Base-by-base conservation (phyloP, 1,140 invertebrate species). In the Sesamia nonagrioides region DNA sequence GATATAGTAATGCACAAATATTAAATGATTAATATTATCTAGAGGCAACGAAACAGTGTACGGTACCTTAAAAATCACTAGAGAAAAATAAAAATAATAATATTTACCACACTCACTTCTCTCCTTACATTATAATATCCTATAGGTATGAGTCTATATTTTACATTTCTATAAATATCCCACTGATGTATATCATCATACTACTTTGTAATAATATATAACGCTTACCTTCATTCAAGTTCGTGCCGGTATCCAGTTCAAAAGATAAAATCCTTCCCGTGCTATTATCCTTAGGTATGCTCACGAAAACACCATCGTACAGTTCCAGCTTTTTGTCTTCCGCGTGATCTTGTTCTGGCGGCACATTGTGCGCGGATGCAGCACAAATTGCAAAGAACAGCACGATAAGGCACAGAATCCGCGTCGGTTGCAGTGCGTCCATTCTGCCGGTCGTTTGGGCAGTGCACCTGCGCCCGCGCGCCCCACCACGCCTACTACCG, bases 231-330 rank as follows among this genome's bases (percentile, higher is more conserved):
- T 85, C 82, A 37, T 78, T 83, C 15, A 60, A 21, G 45, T 80
- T 80, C n/a, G 40, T 78, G 40, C 85, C 80, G 1, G 85, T 81
- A 48, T 90, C 80, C 50, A 93, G 79, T 84, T 91, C 86, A n/a
- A 93, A 78, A 6, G 91, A 93, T n/a, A 93, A 21, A n/a, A 91
- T 6, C 78, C 69, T 85, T 56, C 75, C 79, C 4, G 86, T 86
- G 18, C 78, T 79, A 27, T 83, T 84, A 35, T 79, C 63, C 52
- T 80, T 68, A 2, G 91, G 91, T 48, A 92, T 78, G 54, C 82
- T 86, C 48, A 91, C 66, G 58, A 84, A 85, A 33, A 93, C 86
- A 69, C 88, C 90, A 52, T 93, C 91, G 50, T 85, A 87, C 13
- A 92, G 21, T 84, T 93, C 79, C 13, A 90, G 27, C 84, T 83